Evolutionary conservation across 1,140 invertebrate species (phyloP), one percentile per base, ranked within the genome.

Genomic region (Eciton burchellii): DNA sequence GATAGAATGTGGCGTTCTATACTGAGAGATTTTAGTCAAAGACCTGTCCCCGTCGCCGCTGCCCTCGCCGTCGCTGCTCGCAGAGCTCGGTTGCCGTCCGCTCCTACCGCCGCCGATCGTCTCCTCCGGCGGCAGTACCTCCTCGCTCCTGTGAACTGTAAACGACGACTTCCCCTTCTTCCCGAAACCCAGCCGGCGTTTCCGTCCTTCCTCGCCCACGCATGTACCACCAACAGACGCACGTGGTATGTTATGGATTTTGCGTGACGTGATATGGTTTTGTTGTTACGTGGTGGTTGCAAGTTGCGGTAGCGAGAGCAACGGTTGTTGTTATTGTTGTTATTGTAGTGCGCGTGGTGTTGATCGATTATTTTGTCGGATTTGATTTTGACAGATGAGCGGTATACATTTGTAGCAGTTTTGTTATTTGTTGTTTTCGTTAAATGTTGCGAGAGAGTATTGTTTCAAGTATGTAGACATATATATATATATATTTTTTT

Each of bases 81-180:
- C 35, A 35, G 35, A 35, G 6, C 35, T 35, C 35, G 35, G 35
- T 35, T 35, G 35, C 6, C 35, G 35, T 35, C 91, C 98, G 97
- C 35, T 35, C 87, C 96, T 96, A 84, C 96, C 95, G 47, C 95
- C 95, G 85, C 96, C 94, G 88, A 96, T 95, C 87, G 96, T 95
- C 92, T 97, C 96, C 94, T 98, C 97, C 84, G 98, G 98, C 52
- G 98, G 74, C 89, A 98, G 95, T 90, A 99, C 97, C 94, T 99
- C 98, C 95, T 99, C 98, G 92, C 97, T 98, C 94, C 98, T 97
- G 95, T 98, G 98, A 91, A 99, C 97, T 93, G 97, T 98, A 95
- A 99, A 98, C 89, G 98, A 98, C 94, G 97, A 97, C 95, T 98
- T 98, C 91, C 97, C 97, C 95, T 97, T 97, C 95, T 97, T 97